phyloP scores from a whole-genome alignment of 2,888 invertebrate genomes.

The Cephus pulcher region DNA sequence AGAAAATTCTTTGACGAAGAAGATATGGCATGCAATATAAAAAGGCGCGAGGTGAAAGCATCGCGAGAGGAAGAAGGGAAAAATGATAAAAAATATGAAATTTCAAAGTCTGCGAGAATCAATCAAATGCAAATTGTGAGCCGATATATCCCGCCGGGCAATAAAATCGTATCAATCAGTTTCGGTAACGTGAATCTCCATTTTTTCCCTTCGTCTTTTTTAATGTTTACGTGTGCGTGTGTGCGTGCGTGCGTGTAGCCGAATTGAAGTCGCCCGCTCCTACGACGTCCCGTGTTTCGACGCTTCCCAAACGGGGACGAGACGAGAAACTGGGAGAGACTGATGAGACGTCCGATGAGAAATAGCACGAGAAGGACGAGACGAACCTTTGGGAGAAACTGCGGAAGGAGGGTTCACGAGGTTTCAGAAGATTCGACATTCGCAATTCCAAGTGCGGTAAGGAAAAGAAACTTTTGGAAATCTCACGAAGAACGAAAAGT shows the following conservation, averaged over 20 bases:
- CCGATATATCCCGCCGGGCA: conserved; percentile 33
- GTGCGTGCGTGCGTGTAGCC: neutral
- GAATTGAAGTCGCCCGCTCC: conserved; percentile 9
- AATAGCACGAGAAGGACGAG: too few species aligned
- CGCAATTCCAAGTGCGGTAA: conserved; percentile 21
- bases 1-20: too few species aligned
- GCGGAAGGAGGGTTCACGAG: conserved; percentile 6
- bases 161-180: conserved; percentile 59
- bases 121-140: conserved; percentile 33
- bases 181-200: conserved; percentile 25
- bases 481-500: conserved; percentile 28
- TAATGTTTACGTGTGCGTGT: too few species aligned
- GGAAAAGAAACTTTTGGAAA: conserved; percentile 40
- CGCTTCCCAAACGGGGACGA: conserved; percentile 11
- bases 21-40: too few species aligned
- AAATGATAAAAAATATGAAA: conserved; percentile 14
- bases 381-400: neutral
- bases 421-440: conserved; percentile 4
- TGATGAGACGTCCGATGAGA: conserved; percentile 1
- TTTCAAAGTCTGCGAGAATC: conserved; percentile 30
- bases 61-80: too few species aligned
- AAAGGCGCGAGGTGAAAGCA: too few species aligned
- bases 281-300: neutral
- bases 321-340: conserved; percentile 13
- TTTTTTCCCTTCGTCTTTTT: neutral